Percentiles rank a stretch among this genome's conserved stretches.
phyloP scores from a whole-genome alignment of 2,888 invertebrate species.

The Protonemura montana region DNA sequence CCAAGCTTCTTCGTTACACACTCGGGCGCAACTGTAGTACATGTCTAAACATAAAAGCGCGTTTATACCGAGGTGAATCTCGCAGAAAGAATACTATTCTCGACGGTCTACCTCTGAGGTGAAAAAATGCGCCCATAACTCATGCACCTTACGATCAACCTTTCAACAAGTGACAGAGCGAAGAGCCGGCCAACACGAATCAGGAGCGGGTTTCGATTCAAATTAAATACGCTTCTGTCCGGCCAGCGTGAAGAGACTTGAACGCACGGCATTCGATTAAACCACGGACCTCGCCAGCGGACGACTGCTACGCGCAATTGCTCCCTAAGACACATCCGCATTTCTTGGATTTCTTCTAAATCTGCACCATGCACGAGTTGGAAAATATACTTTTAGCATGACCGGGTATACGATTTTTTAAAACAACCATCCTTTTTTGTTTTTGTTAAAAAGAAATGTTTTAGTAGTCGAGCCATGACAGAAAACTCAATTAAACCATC shows the following conservation, averaged over 20 bases:
- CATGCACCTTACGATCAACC: neutral
- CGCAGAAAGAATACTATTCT: neutral
- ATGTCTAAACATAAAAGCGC: neutral
- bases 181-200: neutral
- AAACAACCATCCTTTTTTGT: neutral
- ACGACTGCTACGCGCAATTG: neutral
- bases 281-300: too few species aligned
- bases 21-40: neutral
- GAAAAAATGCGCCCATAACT: neutral
- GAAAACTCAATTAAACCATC: neutral
- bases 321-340: neutral
- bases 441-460: neutral
- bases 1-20: neutral
- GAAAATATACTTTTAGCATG: neutral
- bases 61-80: neutral
- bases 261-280: neutral
- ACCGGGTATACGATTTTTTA: neutral
- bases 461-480: neutral
- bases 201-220: neutral
- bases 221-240: neutral
- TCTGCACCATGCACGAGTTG: neutral
- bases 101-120: neutral
- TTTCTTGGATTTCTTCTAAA: neutral
- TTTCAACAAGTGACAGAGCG: neutral
- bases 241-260: neutral